Evolutionary conservation across 35 echinoderm and acorn worm species (phyloP), one percentile per base, ranked within the genome.

Genomic region (Anneissia japonica): DNA sequence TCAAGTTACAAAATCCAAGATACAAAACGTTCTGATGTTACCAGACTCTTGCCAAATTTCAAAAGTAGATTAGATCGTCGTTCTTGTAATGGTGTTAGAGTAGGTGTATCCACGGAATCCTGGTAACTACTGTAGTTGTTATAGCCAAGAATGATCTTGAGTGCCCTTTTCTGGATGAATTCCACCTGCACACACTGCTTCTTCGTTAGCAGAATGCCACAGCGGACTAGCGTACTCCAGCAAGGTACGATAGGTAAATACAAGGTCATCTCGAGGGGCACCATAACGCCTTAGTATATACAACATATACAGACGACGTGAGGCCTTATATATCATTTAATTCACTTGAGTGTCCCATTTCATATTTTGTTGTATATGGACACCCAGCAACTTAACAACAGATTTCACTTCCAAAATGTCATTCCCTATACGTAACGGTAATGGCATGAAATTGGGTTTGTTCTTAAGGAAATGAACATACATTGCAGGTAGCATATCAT

Each of bases 401-500:
- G n/a, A n/a, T n/a, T 46, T 51, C 46, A 34, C 41, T 30, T 83
- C 46, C 32, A 41, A 4, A 17, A 38, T 14, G 46, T 32, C 39
- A 0, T 51, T 26, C 11, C 51, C 5, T 19, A 45, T 45, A n/a
- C n/a, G n/a, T n/a, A n/a, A n/a, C 16, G 40, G 4, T 45, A 64
- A 23, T 19, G 51, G 51, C 31, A 46, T 51, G 11, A 51, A 51
- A 33, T 34, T 34, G 21, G 39, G 32, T 56, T 0, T 4, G 19
- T 46, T 40, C 51, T 34, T 83, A 17, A 83, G 29, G 46, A 83
- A 51, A 34, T 29, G 34, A 56, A 83, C 34, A 56, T 40, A 30
- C 26, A 51, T 51, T 0, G 46, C 81, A 56, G 81, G 81, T 46
- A 31, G 81, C 32, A 83, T 51, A 51, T 83, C 43, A 83, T 83